Evolutionary conservation across 2,888 invertebrate species (phyloP).

Genomic region (Drosophila pseudotakahashii): DNA sequence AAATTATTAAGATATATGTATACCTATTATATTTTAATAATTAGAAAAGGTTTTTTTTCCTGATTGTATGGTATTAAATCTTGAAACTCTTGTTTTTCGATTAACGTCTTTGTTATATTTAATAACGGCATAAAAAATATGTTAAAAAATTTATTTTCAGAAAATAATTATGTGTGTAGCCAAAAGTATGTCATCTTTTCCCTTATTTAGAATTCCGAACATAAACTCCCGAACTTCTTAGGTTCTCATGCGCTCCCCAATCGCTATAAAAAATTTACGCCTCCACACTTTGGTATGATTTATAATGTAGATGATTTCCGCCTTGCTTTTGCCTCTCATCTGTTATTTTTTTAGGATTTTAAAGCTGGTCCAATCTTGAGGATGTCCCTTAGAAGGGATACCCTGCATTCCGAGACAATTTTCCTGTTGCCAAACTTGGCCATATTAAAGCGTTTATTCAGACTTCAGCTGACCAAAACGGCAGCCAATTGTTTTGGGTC

Average conservation of each 20-base stretch:
- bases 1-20: no score
- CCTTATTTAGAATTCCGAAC: conserved; percentile 1
- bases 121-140: background rate
- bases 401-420: conserved; percentile 6
- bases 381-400: background rate
- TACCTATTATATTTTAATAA: no score
- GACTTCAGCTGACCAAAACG: conserved; percentile 15
- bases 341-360: conserved; percentile 1
- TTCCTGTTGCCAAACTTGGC: conserved; percentile 2
- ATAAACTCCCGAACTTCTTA: conserved; percentile 11
- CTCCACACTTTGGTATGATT: conserved; percentile 18
- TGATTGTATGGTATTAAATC: no score
- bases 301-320: conserved; percentile 27
- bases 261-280: conserved; percentile 27
- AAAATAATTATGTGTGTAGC: background rate
- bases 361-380: conserved; percentile 2
- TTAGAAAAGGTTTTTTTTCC: no score
- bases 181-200: background rate
- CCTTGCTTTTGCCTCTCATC: background rate
- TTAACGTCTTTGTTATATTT: no score
- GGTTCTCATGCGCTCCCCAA: conserved; percentile 13
- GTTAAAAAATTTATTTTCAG: background rate
- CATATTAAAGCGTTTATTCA: background rate
- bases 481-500: conserved; percentile 19
- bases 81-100: background rate